phyloP scores from a whole-genome alignment of 2,888 invertebrate species.

The Ophonus ardosiacus region DNA sequence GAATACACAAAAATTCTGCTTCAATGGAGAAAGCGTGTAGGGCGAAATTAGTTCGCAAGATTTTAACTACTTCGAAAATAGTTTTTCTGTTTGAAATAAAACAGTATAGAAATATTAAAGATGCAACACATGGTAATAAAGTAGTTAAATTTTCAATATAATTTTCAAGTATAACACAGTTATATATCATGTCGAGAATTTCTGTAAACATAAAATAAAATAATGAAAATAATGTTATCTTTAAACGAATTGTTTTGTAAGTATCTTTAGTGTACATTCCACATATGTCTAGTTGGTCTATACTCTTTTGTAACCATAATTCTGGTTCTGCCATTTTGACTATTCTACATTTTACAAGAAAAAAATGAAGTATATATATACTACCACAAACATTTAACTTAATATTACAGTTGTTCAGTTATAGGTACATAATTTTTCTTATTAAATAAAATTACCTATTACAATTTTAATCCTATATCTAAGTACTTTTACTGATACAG shows the following conservation, averaged over 20 bases:
- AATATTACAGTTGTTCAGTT: too few relatives aligned
- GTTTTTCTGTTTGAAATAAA: conserved; percentile 30
- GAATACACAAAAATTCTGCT: conserved; percentile 32
- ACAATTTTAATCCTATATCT: neutral
- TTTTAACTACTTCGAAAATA: conserved; percentile 10
- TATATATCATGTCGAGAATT: conserved; percentile 22
- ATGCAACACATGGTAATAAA: conserved; percentile 11
- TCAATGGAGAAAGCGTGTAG: conserved; percentile 26
- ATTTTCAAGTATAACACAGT: conserved; percentile 45
- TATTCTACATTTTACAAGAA: neutral
- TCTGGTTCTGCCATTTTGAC: conserved; percentile 49
- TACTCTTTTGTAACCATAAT: conserved; percentile 48
- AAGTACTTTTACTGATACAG: neutral
- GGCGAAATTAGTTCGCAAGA: conserved; percentile 33
- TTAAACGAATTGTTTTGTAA: conserved; percentile 10
- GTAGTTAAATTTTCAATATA: conserved; percentile 52
- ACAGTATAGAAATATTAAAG: conserved; percentile 17
- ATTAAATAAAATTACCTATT: too few relatives aligned
- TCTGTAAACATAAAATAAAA: neutral
- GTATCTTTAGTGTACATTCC: conserved; percentile 51
- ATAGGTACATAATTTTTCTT: too few relatives aligned
- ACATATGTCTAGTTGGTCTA: conserved; percentile 24
- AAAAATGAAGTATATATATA: neutral
- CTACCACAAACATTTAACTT: too few relatives aligned
- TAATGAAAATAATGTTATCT: conserved; percentile 3